Base-by-base conservation (phyloP, 2,797 vertebrate genomes). In the Megaceryle alcyon region DNA sequence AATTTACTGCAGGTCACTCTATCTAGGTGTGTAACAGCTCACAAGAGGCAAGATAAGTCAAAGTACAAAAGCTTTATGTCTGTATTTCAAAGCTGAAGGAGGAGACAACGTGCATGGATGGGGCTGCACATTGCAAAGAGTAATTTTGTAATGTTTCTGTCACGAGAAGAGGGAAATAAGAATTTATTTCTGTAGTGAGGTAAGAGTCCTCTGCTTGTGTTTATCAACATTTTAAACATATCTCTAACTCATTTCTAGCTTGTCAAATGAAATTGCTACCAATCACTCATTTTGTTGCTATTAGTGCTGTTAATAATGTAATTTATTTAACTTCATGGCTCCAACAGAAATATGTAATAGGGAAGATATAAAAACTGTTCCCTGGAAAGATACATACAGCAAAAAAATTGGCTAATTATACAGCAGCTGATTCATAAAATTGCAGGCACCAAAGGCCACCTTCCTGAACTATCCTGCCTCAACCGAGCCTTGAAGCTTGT, bases 241-340 rank as follows among this genome's bases (percentile, higher is more conserved):
- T 64, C n/a, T 82, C 46, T 56, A 75, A 35, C 76, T 59, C 64
- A 81, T 92, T 92, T 93, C 43, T 44, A 81, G 63, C 49, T 23
- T 26, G 77, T 26, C 84, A 82, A 92, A 95, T 79, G 79, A 70
- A 93, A 95, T 86, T 63, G 69, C 84, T 84, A 95, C 88, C 85
- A 95, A 80, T 88, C 86, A 76, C 12, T 91, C 79, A 56, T n/a
- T 86, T 43, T 56, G 53, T 35, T 93, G 59, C 59, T 93, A 46
- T 93, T 95, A 88, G 56, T 39, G 48, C 48, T 56, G 57, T 82
- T 91, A 95, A 94, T 90, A 88, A 92, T 43, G 44, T 60, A 87
- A 92, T 94, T 92, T 95, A 92, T 95, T 82, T 35, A 65, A 54
- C 10, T 73, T 41, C 70, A 70, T 17, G 26, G 29, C 37, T 88